Evolutionary conservation across 2,797 vertebrate species (phyloP), one percentile per base, ranked within the genome.

Genomic region (Carapus acus): DNA sequence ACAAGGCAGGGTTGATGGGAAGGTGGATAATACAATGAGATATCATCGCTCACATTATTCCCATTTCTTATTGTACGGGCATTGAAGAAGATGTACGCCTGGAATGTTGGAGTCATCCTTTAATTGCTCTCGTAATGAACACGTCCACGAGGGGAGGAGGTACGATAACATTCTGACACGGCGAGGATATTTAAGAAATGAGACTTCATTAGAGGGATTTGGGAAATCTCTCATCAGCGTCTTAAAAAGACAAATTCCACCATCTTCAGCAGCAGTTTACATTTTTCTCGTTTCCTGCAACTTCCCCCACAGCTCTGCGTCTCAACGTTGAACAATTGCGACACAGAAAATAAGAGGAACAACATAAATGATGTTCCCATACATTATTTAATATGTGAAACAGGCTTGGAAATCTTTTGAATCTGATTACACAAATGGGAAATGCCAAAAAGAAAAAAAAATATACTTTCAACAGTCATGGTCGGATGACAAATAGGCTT

Each of bases 321-420:
- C 57, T 23, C 9, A 41, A 42, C 74, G 71, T 77, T 71, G 70
- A 72, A 71, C 58, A 71, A 49, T 67, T 71, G 12, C 69, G 70
- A 72, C 69, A 56, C 68, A 49, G 66, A 62, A 64, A 46, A 54
- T 43, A 54, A 61, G 57, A 67, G 54, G 31, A 42, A 37, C 37
- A 37, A 50, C 13, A 52, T 7, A 47, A 43, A 56, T 12, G 15
- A 54, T 62, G 54, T 57, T 70, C 53, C 53, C 65, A 40, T 31
- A 70, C n/a, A 73, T 75, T 79, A 82, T 83, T 84, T 79, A 83
- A 76, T 67, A 79, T 78, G 82, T 24, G 48, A 74, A 80, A 80
- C 74, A 64, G 65, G 64, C 77, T 62, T 49, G 54, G 77, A 80
- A 80, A 84, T 80, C 68, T 76, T 74, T 64, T 43, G 65, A 80